Evolutionary conservation across 2,113 vertebrate species (phyloP).

Genomic region (Corvus moneduloides): DNA sequence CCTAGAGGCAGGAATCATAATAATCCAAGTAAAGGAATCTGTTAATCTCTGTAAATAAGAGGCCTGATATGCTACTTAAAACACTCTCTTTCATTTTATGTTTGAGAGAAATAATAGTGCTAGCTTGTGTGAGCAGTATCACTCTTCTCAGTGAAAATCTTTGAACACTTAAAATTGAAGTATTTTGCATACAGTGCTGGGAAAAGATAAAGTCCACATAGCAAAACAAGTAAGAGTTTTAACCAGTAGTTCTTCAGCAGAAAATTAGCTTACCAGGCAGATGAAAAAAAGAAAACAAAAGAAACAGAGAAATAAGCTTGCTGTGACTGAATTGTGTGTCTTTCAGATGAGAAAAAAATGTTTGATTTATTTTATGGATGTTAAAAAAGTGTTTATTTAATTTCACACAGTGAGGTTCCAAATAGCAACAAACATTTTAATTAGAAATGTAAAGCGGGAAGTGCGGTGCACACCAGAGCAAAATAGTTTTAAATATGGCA

Average conservation of each 20-base stretch:
- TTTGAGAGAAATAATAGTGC: constrained; percentile 18
- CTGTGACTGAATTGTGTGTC: constrained; percentile 87
- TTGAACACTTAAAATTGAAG: constrained; percentile 74
- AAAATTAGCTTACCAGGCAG: constrained; percentile 95
- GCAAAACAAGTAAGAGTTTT: constrained; percentile 83
- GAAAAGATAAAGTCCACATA: constrained; percentile 87
- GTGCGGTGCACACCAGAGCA: constrained; percentile 71
- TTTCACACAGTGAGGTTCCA: constrained; percentile 85
- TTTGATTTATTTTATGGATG: constrained; percentile 86
- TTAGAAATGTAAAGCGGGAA: constrained; percentile 78
- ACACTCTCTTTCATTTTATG: background rate
- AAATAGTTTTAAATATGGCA: constrained; percentile 4
- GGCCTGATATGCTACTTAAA: background rate
- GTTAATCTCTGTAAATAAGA: constrained; percentile 9
- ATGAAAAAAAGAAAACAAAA: constrained; percentile 87
- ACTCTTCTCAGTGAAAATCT: constrained; percentile 56
- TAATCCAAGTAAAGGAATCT: background rate
- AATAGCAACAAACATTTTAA: constrained; percentile 87
- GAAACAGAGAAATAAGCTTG: constrained; percentile 86
- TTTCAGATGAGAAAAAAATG: constrained; percentile 76
- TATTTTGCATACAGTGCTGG: constrained; percentile 74
- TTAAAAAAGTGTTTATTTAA: constrained; percentile 87
- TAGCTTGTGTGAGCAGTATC: background rate
- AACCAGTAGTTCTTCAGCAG: constrained; percentile 88
- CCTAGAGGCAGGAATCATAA: background rate